Percentiles rank a stretch among this genome's conserved stretches.
Evolutionary conservation across 2,797 vertebrate species (phyloP).

Genomic region (Allobates femoralis): DNA sequence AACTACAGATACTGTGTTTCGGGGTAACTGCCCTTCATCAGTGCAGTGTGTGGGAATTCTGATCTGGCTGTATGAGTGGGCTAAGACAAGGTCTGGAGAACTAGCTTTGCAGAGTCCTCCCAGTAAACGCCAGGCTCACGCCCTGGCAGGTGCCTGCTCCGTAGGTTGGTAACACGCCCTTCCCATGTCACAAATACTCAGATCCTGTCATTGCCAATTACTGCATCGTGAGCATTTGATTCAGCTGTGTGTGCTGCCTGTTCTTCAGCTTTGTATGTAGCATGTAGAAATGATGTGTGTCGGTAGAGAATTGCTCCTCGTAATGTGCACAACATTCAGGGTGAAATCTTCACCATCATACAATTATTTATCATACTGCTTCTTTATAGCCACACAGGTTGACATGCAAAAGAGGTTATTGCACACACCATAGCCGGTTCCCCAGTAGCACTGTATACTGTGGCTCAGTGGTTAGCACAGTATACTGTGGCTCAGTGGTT

Average conservation of each 20-base stretch:
- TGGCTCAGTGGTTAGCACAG: background rate
- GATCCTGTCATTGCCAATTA: background rate
- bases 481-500: too few species aligned
- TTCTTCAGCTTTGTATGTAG: too few species aligned
- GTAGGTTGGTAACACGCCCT: background rate
- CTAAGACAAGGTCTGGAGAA: too few species aligned
- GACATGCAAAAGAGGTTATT: too few species aligned
- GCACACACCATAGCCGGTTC: background rate
- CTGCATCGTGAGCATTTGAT: background rate
- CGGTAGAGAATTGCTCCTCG: background rate
- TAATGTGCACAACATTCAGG: background rate
- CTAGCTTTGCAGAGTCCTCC: background rate
- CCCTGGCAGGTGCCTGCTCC: background rate
- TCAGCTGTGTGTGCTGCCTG: background rate
- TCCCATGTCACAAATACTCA: background rate
- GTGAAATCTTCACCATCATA: background rate
- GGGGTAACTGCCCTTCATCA: too few species aligned
- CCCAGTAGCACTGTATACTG: background rate
- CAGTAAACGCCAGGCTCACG: background rate
- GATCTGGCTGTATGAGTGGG: too few species aligned
- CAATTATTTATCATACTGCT: background rate
- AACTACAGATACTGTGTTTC: too few species aligned
- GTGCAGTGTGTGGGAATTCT: too few species aligned
- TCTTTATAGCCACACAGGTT: background rate
- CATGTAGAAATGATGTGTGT: background rate